Evolutionary conservation across 35 echinoderm and acorn worm species (phyloP).

Genomic region (Nesometra sesokonis): DNA sequence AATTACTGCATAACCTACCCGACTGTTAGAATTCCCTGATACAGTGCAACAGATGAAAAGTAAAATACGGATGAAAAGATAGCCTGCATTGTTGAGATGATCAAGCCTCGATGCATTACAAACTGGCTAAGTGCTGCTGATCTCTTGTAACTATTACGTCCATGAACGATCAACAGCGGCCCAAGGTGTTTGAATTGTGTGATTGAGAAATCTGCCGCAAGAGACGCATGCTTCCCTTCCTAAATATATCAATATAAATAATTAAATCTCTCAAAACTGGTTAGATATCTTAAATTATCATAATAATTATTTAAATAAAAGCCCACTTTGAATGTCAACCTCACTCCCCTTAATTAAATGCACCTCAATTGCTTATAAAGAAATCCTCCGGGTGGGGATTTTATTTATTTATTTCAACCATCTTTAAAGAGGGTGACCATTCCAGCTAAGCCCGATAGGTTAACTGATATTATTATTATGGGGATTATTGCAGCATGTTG

Average conservation of each 20-base stretch:
- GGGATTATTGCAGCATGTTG: too few relatives aligned
- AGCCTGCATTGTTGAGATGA: constrained; percentile 97
- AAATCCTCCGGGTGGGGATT: too few relatives aligned
- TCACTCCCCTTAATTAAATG: too few relatives aligned
- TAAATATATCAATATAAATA: constrained; percentile 5
- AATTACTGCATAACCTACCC: constrained; percentile 82
- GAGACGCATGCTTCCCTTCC: constrained; percentile 92
- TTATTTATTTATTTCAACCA: too few relatives aligned
- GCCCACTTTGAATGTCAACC: too few relatives aligned
- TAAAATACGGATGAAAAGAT: constrained; percentile 97
- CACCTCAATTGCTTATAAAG: too few relatives aligned
- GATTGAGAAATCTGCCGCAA: constrained; percentile 94
- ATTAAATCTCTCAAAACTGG: neutral
- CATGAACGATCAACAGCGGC: constrained; percentile 81
- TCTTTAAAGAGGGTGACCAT: too few relatives aligned
- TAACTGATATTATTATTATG: too few relatives aligned
- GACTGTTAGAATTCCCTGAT: constrained; percentile 91
- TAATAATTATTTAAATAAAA: too few relatives aligned
- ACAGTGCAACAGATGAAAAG: constrained; percentile 92
- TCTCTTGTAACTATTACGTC: constrained; percentile 93
- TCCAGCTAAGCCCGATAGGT: too few relatives aligned
- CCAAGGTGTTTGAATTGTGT: constrained; percentile 88
- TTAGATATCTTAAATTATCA: too few relatives aligned
- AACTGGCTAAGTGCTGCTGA: constrained; percentile 93
- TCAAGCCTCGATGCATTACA: constrained; percentile 97